phyloP scores from a whole-genome alignment of 2,113 vertebrate genomes.

The Cinclus mexicanus region DNA sequence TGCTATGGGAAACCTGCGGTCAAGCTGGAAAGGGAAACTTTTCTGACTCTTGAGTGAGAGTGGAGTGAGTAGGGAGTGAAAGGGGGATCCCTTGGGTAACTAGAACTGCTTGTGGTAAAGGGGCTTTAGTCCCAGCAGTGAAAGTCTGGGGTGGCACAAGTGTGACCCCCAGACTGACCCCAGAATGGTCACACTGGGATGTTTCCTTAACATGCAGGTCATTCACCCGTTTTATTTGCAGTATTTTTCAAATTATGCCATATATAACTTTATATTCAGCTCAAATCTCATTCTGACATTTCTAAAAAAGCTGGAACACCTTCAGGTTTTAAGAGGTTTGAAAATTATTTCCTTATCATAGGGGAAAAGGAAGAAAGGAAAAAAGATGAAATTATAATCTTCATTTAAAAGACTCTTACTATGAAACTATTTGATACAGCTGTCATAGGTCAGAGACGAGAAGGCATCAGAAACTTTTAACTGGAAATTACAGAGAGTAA shows the following conservation, averaged over 20 bases:
- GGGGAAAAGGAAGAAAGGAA: background rate
- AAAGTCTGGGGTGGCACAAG: background rate
- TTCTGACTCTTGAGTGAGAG: background rate
- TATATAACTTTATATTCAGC: background rate
- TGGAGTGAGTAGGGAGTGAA: background rate
- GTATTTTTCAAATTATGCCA: background rate
- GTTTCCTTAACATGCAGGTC: background rate
- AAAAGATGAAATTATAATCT: background rate
- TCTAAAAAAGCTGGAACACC: background rate
- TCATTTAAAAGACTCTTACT: background rate
- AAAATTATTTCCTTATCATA: background rate
- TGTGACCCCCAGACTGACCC: background rate
- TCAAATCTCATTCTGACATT: background rate
- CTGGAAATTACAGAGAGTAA: background rate
- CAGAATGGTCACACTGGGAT: background rate
- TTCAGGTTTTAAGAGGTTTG: background rate
- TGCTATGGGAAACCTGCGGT: accelerated
- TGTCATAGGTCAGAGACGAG: background rate
- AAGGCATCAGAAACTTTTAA: background rate
- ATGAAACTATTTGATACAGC: background rate
- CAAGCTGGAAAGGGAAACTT: background rate
- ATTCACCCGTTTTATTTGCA: background rate
- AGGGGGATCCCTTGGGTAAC: background rate
- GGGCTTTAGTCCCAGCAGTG: background rate
- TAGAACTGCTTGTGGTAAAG: background rate